Conservation (phyloP, 2,797 vertebrate genomes). For the Danio albolineatus region DNA sequence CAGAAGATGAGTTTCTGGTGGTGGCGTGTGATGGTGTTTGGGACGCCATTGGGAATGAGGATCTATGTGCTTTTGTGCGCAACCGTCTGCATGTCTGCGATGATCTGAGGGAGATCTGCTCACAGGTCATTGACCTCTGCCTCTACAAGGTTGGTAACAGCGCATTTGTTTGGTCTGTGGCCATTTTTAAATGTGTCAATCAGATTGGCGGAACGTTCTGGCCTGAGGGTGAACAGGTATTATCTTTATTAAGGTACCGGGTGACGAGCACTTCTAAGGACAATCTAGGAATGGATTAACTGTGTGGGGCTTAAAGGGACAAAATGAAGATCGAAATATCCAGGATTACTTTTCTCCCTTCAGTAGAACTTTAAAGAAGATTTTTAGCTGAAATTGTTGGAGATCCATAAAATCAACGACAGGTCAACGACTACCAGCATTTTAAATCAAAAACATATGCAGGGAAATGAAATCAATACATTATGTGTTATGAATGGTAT, state of each 20-base stretch:
- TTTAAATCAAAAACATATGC: too few species aligned
- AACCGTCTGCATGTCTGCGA: constrained; percentile 79
- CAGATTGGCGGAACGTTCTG: neutral
- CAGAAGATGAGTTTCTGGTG: constrained; percentile 82
- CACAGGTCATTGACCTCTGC: constrained; percentile 83
- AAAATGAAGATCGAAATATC: too few species aligned
- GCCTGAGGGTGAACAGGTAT: neutral
- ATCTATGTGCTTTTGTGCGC: constrained; percentile 79
- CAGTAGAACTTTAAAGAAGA: too few species aligned
- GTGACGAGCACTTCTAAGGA: neutral
- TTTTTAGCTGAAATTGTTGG: too few species aligned
- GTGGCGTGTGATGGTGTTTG: constrained; percentile 86
- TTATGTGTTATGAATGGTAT: too few species aligned
- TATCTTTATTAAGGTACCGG: neutral
- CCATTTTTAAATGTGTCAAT: neutral
- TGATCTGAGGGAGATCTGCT: constrained; percentile 82
- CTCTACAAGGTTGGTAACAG: constrained; percentile 82
- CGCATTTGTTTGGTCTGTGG: neutral
- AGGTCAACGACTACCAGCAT: too few species aligned
- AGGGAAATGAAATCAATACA: too few species aligned
- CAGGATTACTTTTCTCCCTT: too few species aligned
- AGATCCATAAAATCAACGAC: too few species aligned
- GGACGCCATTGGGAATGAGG: constrained; percentile 83
- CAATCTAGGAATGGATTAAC: neutral
- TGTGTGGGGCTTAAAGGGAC: neutral